A percentile compares a stretch with the other conserved stretches of the same genome.
Evolutionary conservation across 2,888 invertebrate genomes (phyloP).

Genomic region (Agrochola lota): DNA sequence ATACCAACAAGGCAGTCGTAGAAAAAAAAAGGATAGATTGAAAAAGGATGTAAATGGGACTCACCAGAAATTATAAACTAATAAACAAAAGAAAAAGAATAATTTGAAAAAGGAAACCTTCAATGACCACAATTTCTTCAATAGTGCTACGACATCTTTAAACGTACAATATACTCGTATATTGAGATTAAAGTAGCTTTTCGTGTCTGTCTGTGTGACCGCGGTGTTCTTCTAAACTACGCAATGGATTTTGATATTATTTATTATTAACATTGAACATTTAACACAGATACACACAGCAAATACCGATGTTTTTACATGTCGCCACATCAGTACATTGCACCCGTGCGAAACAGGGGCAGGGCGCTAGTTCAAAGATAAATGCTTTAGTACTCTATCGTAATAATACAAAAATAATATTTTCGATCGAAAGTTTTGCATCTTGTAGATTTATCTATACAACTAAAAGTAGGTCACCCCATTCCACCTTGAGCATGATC

Average conservation of each 20-base stretch:
- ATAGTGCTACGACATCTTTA: not conserved
- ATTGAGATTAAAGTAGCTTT: too few relatives aligned
- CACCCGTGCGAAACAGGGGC: too few relatives aligned
- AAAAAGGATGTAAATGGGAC: too few relatives aligned
- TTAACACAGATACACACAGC: not conserved
- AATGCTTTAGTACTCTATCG: not conserved
- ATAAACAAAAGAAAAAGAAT: not conserved
- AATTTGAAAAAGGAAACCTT: not conserved
- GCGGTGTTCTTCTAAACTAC: too few relatives aligned
- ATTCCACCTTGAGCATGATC: constrained; percentile 1
- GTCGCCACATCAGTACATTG: not conserved
- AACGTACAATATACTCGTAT: too few relatives aligned
- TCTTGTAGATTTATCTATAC: not conserved
- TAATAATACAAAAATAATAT: constrained; percentile 3
- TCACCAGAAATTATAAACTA: not conserved
- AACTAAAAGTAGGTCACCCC: constrained; percentile 27
- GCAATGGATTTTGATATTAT: too few relatives aligned
- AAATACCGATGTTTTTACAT: not conserved
- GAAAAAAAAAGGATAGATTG: too few relatives aligned
- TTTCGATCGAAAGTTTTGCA: not conserved
- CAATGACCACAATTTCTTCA: not conserved
- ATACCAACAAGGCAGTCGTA: too few relatives aligned
- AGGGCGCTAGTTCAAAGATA: too few relatives aligned
- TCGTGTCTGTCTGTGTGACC: too few relatives aligned
- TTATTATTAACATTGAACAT: too few relatives aligned